phyloP scores from a whole-genome alignment of 2,113 vertebrate species.

The Microcebus lehilahytsara region DNA sequence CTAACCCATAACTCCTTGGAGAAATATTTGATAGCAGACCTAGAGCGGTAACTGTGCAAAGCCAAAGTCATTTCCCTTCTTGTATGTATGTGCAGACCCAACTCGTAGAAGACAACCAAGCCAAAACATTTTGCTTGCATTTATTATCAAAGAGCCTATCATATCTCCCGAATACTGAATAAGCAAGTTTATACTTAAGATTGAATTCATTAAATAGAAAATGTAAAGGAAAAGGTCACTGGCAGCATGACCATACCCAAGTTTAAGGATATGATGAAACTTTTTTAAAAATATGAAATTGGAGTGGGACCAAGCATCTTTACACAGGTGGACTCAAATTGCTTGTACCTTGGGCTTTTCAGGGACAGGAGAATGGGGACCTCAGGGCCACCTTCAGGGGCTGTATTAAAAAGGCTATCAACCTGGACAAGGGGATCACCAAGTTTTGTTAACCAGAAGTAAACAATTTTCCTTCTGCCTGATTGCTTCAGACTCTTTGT shows the following conservation, averaged over 20 bases:
- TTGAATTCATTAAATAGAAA: background rate
- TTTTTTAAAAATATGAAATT: background rate
- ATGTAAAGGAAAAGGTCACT: background rate
- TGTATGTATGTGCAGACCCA: background rate
- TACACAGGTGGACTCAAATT: background rate
- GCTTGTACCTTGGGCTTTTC: background rate
- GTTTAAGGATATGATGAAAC: background rate
- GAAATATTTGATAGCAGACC: too few relatives aligned
- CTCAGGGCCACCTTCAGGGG: background rate
- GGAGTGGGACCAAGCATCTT: background rate
- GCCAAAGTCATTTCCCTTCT: background rate
- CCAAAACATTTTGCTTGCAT: background rate
- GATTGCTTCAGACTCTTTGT: background rate
- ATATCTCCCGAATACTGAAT: background rate
- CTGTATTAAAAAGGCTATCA: background rate
- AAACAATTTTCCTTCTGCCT: background rate
- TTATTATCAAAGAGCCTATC: slow-evolving; percentile 14
- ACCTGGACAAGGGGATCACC: background rate
- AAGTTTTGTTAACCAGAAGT: background rate
- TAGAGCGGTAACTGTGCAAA: too few relatives aligned
- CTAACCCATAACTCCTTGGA: too few relatives aligned
- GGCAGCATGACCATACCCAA: background rate
- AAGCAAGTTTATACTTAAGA: background rate
- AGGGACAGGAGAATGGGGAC: background rate
- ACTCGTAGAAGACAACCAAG: background rate